Percentiles rank a stretch among this genome's conserved stretches.
phyloP scores from a whole-genome alignment of 2,797 vertebrate genomes.

The Myoxocephalus aenaeus region DNA sequence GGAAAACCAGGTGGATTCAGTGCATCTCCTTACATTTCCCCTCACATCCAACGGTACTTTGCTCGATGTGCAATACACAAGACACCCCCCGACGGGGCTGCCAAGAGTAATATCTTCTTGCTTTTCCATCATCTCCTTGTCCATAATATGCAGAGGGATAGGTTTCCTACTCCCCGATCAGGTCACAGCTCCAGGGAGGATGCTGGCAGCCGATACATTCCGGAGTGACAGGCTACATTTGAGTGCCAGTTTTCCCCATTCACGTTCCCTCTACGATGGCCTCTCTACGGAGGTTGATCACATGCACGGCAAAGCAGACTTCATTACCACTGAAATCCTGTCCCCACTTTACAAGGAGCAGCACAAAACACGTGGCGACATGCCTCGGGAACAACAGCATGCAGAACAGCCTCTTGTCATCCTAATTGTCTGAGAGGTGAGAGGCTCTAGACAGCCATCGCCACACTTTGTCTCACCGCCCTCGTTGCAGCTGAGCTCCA shows the following conservation, averaged over 20 bases:
- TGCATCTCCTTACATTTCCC: background rate
- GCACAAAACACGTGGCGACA: background rate
- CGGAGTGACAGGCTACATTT: slow-evolving; percentile 13
- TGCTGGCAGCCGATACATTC: slow-evolving; percentile 8
- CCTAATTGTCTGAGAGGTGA: slow-evolving; percentile 9
- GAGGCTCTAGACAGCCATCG: slow-evolving; percentile 4
- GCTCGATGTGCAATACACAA: slow-evolving; percentile 1
- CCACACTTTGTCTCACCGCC: background rate
- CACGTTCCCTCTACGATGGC: background rate
- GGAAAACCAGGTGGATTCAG: slow-evolving; percentile 3
- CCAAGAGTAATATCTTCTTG: slow-evolving; percentile 16
- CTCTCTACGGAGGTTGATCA: background rate
- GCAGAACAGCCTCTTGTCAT: background rate
- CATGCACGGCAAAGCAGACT: background rate
- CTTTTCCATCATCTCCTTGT: slow-evolving; percentile 30
- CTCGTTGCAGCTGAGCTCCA: slow-evolving; percentile 8
- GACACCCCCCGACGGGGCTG: slow-evolving; percentile 3
- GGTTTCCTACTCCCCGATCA: slow-evolving; percentile 7
- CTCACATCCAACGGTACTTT: background rate
- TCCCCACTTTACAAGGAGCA: background rate
- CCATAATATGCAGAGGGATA: slow-evolving; percentile 28
- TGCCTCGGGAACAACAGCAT: background rate
- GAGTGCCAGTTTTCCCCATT: slow-evolving; percentile 26
- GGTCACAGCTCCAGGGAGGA: slow-evolving; percentile 32
- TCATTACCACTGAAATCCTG: slow-evolving; percentile 10